Base-by-base conservation (phyloP, 2,888 invertebrate genomes). In the Caenorhabditis sulstoni region DNA sequence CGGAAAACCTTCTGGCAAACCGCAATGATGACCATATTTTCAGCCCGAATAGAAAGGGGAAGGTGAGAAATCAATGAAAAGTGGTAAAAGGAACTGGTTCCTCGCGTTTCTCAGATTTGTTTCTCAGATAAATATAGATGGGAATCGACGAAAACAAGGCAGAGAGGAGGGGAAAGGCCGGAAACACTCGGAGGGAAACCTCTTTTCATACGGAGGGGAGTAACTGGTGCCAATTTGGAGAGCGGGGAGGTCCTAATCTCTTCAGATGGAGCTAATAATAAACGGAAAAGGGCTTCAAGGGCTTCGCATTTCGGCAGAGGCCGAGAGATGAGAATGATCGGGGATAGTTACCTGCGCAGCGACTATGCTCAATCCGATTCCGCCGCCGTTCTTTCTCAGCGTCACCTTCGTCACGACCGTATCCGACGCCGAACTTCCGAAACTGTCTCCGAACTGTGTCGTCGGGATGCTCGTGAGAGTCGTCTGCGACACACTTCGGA, bases 271-370 rank as follows among this genome's bases (percentile, higher is more conserved):
- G 29, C 29, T 7, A 29, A 29, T 29, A 5, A 29, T 29, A 7
- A 29, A 29, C 7, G 29, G 29, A 7, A 29, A 7, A 29, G 7
- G 4, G 29, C 58, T 14, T 58, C 39, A 68, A 68, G 20, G 62
- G 62, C 66, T 55, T 66, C 65, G n/a, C n/a, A n/a, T n/a, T n/a
- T n/a, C n/a, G n/a, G n/a, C n/a, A n/a, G n/a, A n/a, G n/a, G n/a
- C n/a, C n/a, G n/a, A n/a, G n/a, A n/a, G n/a, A n/a, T n/a, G n/a
- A 20, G 9, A 23, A 57, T n/a, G n/a, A n/a, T n/a, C n/a, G n/a
- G n/a, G n/a, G n/a, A n/a, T n/a, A n/a, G n/a, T n/a, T n/a, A 95
- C 95, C 93, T 96, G 96, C 29, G 98, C 98, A 11, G 98, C 98
- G 3, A 99, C 97, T 88, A 99, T 99, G 90, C 97, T 97, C 87